Evolutionary conservation across 1,140 invertebrate species (phyloP).

Genomic region (Ooceraea biroi): DNA sequence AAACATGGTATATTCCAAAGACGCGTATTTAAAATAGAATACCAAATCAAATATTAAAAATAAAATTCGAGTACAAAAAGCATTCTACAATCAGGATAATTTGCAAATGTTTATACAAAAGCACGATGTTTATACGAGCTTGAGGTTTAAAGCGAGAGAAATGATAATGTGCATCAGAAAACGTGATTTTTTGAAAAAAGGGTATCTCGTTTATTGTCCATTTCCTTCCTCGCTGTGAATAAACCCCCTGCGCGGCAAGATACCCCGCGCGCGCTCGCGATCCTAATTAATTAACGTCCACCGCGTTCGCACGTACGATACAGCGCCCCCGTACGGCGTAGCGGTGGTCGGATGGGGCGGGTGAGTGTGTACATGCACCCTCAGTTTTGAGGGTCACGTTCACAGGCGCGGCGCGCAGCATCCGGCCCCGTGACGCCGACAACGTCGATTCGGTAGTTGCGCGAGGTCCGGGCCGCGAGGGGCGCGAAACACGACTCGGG

Average conservation of each 20-base stretch:
- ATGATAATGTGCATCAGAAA: too few species aligned
- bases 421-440: constrained; percentile 73
- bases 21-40: too few species aligned
- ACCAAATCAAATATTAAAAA: too few species aligned
- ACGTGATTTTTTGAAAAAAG: too few species aligned
- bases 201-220: background rate
- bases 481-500: constrained; percentile 47
- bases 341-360: constrained; percentile 25
- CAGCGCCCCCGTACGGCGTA: background rate
- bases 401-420: constrained; percentile 81
- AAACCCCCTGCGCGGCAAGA: constrained; percentile 10
- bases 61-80: too few species aligned
- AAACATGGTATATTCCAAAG: too few species aligned
- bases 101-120: too few species aligned
- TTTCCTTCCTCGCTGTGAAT: background rate
- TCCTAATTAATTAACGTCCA: constrained; percentile 57
- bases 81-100: too few species aligned
- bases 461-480: constrained; percentile 81
- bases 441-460: constrained; percentile 81
- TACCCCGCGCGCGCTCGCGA: background rate
- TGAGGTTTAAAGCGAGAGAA: too few species aligned
- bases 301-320: constrained; percentile 30
- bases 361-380: constrained; percentile 68
- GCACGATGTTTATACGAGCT: too few species aligned
- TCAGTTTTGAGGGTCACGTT: constrained; percentile 85